These are phyloP conservation scores for Nanorana parkeri DNA, from an alignment of 2,113 vertebrate genomes.

Conservation along the genomic window DNA sequence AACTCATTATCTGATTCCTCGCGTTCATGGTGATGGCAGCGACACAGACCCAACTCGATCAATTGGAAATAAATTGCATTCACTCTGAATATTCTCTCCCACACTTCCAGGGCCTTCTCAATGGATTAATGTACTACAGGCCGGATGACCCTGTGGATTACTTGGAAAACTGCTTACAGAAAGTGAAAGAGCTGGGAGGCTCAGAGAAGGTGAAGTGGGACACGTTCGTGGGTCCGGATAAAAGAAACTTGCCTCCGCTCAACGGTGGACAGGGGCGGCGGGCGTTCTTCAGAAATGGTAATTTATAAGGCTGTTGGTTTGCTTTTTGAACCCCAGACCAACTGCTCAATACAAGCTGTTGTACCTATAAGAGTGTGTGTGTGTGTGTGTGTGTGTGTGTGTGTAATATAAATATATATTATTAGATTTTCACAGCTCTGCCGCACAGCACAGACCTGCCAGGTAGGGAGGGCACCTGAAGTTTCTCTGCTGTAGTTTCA, in stretches of 20 bases:
- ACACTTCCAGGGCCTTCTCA: slow-evolving; percentile 88
- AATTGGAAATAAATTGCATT: background rate
- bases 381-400: too few relatives aligned
- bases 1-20: background rate
- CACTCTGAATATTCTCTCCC: slow-evolving; percentile 5
- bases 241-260: slow-evolving; percentile 91
- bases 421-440: too few relatives aligned
- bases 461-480: too few relatives aligned
- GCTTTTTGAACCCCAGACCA: background rate
- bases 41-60: background rate
- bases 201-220: slow-evolving; percentile 96
- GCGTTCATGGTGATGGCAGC: background rate
- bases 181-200: slow-evolving; percentile 91
- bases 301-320: slow-evolving; percentile 49
- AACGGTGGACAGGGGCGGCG: slow-evolving; percentile 92
- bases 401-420: too few relatives aligned
- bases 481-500: too few relatives aligned
- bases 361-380: too few relatives aligned
- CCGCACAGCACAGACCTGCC: too few relatives aligned
- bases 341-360: too few relatives aligned
- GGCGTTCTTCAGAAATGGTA: slow-evolving; percentile 95
- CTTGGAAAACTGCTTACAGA: slow-evolving; percentile 92
- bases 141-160: slow-evolving; percentile 97
- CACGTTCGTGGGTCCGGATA: slow-evolving; percentile 95
- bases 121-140: slow-evolving; percentile 94